Conservation (phyloP, 2,113 vertebrate species). For the Xiphophorus maculatus region DNA sequence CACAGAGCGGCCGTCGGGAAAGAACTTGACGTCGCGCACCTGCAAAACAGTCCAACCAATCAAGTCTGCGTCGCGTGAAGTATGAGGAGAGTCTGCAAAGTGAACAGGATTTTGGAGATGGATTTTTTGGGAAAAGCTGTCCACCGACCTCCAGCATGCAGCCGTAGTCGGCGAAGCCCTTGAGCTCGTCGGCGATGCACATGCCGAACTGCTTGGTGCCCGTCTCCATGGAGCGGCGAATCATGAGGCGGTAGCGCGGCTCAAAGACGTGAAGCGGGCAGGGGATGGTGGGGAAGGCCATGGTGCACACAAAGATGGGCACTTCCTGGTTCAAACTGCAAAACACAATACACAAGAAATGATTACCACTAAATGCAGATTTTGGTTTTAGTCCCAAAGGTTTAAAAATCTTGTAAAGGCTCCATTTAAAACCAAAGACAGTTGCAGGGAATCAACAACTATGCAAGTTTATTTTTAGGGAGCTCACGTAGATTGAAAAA, state of each 20-base stretch:
- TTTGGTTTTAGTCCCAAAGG: neutral
- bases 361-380: neutral
- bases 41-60: neutral
- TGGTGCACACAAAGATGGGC: constrained; percentile 94
- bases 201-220: constrained; percentile 93
- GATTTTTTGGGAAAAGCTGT: neutral
- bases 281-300: constrained; percentile 93
- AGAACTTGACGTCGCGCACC: constrained; percentile 90
- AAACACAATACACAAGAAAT: neutral
- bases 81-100: neutral
- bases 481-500: neutral
- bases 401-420: neutral
- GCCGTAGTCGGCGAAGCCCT: constrained; percentile 91
- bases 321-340: constrained; percentile 92
- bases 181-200: constrained; percentile 90
- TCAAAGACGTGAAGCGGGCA: constrained; percentile 93
- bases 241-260: constrained; percentile 92
- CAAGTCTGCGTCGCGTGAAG: neutral
- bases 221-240: constrained; percentile 93
- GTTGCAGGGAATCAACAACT: too few relatives aligned
- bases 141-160: constrained; percentile 88
- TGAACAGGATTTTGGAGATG: neutral
- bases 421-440: too few relatives aligned
- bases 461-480: neutral
- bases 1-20: constrained; percentile 90